These are phyloP conservation scores for Babylonia areolata DNA, from an alignment of 1,140 invertebrate species.

Conservation along the genomic window DNA sequence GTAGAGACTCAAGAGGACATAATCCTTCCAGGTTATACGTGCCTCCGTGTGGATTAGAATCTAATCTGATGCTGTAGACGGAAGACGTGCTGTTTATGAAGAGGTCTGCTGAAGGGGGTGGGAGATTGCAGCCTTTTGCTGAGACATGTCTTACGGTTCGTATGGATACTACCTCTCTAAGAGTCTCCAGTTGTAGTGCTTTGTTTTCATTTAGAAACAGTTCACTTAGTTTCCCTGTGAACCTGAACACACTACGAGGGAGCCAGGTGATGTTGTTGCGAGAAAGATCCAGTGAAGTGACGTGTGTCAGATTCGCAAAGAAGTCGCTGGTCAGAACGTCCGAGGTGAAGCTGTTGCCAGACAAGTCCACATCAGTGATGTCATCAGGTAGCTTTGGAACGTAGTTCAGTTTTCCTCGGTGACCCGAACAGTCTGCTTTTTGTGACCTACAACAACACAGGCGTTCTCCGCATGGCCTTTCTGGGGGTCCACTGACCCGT, in stretches of 20 bases:
- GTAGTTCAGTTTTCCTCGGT: neutral
- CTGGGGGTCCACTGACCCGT: neutral
- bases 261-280: neutral
- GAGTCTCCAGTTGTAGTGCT: neutral
- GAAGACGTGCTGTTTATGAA: neutral
- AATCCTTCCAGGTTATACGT: neutral
- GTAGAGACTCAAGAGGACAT: neutral
- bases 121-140: neutral
- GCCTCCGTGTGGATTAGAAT: neutral
- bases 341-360: neutral
- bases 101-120: neutral
- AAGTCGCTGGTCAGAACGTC: neutral
- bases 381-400: constrained; percentile 4
- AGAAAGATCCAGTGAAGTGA: neutral
- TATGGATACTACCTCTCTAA: neutral
- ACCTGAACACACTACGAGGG: neutral
- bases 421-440: constrained; percentile 11
- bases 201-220: neutral
- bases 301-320: neutral
- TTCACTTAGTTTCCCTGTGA: neutral
- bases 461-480: neutral
- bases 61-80: neutral
- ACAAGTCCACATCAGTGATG: neutral
- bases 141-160: neutral
- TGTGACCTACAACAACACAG: neutral